phyloP scores from a whole-genome alignment of 2,113 vertebrate genomes.

The Aleadryas rufinucha region DNA sequence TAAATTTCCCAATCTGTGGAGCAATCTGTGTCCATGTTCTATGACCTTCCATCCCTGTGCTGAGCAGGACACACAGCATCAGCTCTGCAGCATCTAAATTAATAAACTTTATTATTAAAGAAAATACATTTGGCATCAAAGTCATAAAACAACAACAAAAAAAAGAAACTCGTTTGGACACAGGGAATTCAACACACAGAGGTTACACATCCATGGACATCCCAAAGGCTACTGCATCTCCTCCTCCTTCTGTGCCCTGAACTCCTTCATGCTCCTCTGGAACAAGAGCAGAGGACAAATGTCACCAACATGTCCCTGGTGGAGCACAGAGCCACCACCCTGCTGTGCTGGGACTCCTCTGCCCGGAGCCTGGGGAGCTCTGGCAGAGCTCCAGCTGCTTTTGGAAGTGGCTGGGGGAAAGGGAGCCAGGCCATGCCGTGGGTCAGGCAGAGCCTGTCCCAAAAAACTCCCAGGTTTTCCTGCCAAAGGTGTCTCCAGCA shows the following conservation, averaged over 20 bases:
- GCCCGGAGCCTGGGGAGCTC: background rate
- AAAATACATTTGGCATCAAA: background rate
- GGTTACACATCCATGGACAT: background rate
- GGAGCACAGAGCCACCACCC: background rate
- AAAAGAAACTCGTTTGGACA: background rate
- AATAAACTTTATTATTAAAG: background rate
- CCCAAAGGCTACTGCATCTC: constrained; percentile 72
- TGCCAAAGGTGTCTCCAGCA: background rate
- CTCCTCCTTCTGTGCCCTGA: constrained; percentile 72
- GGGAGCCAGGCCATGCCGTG: rapidly evolving
- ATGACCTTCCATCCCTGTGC: rapidly evolving
- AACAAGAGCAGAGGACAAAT: background rate
- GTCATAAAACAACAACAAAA: background rate
- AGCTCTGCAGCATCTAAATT: background rate
- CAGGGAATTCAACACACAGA: background rate
- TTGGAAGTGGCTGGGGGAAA: background rate
- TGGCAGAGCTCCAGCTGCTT: background rate
- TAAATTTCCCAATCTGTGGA: background rate
- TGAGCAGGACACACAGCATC: background rate
- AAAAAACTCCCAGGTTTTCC: background rate
- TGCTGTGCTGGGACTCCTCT: background rate
- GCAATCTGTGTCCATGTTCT: background rate
- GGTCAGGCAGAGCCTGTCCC: background rate
- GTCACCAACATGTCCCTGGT: rapidly evolving
- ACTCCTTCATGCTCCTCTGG: constrained; percentile 77